phyloP scores from a whole-genome alignment of 2,113 vertebrate genomes.

The Ciconia stormi region DNA sequence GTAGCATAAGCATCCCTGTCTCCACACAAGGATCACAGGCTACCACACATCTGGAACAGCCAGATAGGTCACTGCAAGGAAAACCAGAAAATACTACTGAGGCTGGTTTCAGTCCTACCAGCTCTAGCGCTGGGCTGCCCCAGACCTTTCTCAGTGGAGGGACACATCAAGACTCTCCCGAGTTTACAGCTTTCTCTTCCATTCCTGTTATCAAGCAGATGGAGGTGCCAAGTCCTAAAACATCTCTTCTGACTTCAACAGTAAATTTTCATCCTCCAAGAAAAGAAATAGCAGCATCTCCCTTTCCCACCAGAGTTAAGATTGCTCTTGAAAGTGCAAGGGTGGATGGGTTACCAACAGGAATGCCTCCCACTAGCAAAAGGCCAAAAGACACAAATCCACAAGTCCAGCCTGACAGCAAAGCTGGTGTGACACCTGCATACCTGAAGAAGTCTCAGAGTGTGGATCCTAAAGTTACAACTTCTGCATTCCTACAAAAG shows the following conservation, averaged over 20 bases:
- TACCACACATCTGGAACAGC: neutral
- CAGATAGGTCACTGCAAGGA: neutral
- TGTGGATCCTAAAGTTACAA: neutral
- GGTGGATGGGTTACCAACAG: neutral
- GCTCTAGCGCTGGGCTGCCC: neutral
- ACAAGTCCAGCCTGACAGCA: neutral
- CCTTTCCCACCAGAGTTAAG: neutral
- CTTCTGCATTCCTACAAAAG: neutral
- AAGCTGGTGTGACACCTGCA: neutral
- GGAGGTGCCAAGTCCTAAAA: neutral
- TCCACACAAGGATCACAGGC: neutral
- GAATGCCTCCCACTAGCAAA: accelerated
- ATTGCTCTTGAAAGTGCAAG: neutral
- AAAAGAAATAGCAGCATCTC: neutral
- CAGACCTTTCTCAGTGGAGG: neutral
- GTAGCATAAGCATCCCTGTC: neutral
- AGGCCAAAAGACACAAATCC: neutral
- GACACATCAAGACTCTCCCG: accelerated
- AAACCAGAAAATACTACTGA: neutral
- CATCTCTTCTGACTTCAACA: accelerated
- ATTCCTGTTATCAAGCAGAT: neutral
- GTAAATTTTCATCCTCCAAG: neutral
- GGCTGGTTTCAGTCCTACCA: neutral
- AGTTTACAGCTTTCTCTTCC: neutral
- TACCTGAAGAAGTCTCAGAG: neutral